A percentile compares a stretch with the other conserved stretches of the same genome.
Conservation (phyloP, 1,140 invertebrate species). For the Drosophila pectinifera region DNA sequence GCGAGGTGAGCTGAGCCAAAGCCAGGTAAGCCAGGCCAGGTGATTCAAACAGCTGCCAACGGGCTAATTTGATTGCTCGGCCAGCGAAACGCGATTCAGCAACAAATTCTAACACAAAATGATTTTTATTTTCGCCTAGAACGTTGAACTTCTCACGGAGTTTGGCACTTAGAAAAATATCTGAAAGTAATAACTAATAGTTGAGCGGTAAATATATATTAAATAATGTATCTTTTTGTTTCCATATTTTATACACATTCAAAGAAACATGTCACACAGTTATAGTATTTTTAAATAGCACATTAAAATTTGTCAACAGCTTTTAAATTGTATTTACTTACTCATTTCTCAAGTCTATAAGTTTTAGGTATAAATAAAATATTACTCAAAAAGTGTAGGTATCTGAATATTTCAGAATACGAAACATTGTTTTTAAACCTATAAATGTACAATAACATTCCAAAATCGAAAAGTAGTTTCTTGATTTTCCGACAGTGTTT, state of each 20-base stretch:
- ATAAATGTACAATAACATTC: background rate
- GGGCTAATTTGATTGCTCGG: constrained; percentile 44
- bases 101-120: constrained; percentile 26
- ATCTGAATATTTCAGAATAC: background rate
- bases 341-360: constrained; percentile 2
- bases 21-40: background rate
- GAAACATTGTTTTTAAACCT: background rate
- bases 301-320: constrained; percentile 4
- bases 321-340: background rate
- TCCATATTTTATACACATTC: background rate
- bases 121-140: constrained; percentile 28
- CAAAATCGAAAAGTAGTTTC: background rate
- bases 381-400: background rate
- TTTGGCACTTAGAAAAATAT: constrained; percentile 11
- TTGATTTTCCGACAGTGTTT: no score
- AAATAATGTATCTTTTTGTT: background rate
- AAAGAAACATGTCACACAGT: background rate
- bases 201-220: background rate
- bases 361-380: no score
- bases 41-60: constrained; percentile 22
- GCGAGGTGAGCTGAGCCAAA: constrained; percentile 38
- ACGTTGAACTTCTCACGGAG: constrained; percentile 24
- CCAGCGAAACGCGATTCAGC: constrained; percentile 42
- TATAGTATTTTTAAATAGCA: background rate
- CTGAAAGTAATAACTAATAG: no score